These are phyloP conservation scores for Ianthella basta DNA, from an alignment of 37 sponge, comb jelly and placozoan genomes.

Conservation along the genomic window DNA sequence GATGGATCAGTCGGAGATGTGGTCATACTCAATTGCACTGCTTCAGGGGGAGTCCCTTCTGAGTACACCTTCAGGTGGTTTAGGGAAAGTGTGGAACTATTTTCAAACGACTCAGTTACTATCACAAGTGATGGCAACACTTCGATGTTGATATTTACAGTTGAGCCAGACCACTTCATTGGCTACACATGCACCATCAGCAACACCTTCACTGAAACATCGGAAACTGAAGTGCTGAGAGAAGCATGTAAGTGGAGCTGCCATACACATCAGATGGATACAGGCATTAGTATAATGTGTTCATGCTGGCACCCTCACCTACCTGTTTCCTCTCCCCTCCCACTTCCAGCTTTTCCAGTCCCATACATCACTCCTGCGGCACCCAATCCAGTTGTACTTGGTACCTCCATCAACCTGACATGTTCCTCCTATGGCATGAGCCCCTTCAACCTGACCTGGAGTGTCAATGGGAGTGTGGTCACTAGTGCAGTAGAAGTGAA, in stretches of 20 bases:
- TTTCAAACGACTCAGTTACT: background rate
- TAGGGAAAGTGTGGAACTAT: background rate
- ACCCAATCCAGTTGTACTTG: slow-evolving; percentile 24
- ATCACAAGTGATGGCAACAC: background rate
- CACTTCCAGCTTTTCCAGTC: background rate
- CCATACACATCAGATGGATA: too few species aligned
- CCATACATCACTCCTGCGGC: slow-evolving; percentile 5
- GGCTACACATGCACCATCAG: too few species aligned
- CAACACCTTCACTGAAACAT: too few species aligned
- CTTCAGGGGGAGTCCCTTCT: slow-evolving; percentile 27
- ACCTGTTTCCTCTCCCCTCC: background rate
- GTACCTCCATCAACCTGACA: background rate
- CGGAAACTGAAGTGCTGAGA: background rate
- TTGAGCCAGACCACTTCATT: too few species aligned
- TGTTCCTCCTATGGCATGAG: slow-evolving; percentile 15
- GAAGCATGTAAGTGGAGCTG: background rate
- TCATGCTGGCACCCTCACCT: too few species aligned
- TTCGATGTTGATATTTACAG: background rate
- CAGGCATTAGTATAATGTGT: too few species aligned
- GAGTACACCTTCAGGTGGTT: slow-evolving; percentile 24
- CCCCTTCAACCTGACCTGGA: slow-evolving; percentile 28
- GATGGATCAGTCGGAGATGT: slow-evolving; percentile 3
- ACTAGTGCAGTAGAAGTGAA: background rate
- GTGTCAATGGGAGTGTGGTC: background rate
- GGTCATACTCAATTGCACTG: slow-evolving; percentile 8